phyloP scores from a whole-genome alignment of 2,888 invertebrate species.

The Rapana venosa region DNA sequence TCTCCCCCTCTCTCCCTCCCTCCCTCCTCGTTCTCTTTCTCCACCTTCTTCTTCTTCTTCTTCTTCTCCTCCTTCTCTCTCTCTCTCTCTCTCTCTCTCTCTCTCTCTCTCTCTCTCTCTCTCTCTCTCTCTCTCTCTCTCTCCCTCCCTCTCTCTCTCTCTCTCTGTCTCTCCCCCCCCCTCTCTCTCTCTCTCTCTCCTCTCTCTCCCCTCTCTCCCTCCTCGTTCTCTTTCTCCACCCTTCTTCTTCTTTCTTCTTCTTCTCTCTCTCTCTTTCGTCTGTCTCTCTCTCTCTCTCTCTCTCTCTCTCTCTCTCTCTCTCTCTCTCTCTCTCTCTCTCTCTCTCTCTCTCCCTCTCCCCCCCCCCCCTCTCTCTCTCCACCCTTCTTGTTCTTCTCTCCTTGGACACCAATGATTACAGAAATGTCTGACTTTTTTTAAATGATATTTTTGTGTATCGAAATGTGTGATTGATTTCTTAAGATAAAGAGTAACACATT shows the following conservation, averaged over 20 bases:
- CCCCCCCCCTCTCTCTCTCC: not conserved
- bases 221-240: not conserved
- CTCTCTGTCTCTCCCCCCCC: not conserved
- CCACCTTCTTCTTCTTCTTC: not conserved
- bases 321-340: not conserved
- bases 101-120: constrained; percentile 15
- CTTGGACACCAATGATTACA: not conserved
- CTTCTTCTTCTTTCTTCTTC: not conserved
- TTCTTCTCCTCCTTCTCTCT: constrained; percentile 21
- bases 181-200: not conserved
- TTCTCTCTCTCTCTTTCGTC: constrained; percentile 16
- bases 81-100: constrained; percentile 20
- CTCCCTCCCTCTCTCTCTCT: not conserved
- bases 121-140: constrained; percentile 27
- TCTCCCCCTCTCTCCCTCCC: not conserved
- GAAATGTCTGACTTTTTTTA: too few relatives aligned
- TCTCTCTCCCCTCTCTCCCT: not conserved
- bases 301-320: not conserved
- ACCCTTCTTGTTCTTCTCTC: not conserved
- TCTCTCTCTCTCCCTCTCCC: not conserved
- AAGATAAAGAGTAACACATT: not conserved
- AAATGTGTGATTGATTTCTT: too few relatives aligned
- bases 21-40: constrained; percentile 1
- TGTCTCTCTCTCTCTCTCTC: not conserved
- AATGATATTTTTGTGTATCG: too few relatives aligned